These are phyloP conservation scores for Argyresthia albistria DNA, from an alignment of 2,888 invertebrate species.

Conservation along the genomic window DNA sequence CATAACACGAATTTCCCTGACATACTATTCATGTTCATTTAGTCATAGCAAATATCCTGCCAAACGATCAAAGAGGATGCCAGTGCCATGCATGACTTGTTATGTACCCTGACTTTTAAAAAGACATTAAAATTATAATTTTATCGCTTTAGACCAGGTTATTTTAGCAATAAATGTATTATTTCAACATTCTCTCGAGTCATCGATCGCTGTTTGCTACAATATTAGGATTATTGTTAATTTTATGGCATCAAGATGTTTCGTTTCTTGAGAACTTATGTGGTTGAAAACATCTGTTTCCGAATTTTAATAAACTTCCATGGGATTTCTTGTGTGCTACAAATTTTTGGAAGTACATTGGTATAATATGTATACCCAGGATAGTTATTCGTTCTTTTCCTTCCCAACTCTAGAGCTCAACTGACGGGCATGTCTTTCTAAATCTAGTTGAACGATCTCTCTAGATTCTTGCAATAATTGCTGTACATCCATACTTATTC, in stretches of 20 bases:
- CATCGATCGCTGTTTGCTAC: constrained; percentile 30
- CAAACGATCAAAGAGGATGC: no score
- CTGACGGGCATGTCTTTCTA: no score
- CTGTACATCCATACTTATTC: no score
- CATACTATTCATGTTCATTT: no score
- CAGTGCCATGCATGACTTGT: neutral
- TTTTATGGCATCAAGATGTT: constrained; percentile 13
- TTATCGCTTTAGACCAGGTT: constrained; percentile 1
- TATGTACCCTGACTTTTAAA: neutral
- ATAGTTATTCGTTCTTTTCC: no score
- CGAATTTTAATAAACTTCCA: neutral
- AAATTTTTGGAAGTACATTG: no score
- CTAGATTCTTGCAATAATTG: no score
- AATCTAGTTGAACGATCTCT: no score
- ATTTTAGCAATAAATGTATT: neutral
- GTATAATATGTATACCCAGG: no score
- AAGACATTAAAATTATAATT: neutral
- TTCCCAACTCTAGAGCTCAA: no score
- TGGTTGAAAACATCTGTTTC: neutral
- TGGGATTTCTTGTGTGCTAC: neutral
- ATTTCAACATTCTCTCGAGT: constrained; percentile 17
- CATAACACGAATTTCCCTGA: no score
- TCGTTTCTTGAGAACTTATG: neutral
- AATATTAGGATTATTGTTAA: constrained; percentile 21
- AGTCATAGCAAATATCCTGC: no score